Percentiles rank a stretch among this genome's conserved stretches.
Conservation (phyloP, 2,888 invertebrate genomes). For the Syrphus vitripennis region DNA sequence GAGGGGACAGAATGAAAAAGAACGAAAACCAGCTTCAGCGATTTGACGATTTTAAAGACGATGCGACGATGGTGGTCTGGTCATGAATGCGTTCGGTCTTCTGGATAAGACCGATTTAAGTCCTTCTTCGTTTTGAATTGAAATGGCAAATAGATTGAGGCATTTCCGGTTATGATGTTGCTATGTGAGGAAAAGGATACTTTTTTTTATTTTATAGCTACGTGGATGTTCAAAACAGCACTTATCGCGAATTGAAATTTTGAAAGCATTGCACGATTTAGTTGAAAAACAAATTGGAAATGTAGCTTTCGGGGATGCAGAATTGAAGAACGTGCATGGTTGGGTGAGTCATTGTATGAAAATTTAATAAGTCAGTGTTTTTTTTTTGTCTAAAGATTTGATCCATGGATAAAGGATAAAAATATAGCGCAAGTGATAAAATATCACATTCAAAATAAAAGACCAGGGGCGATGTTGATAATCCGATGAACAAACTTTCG, state of each 20-base stretch:
- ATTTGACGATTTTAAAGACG: slow-evolving; percentile 14
- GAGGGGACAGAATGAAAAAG: neutral
- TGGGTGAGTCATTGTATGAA: neutral
- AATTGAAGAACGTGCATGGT: neutral
- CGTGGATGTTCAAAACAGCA: neutral
- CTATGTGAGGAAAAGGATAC: slow-evolving; percentile 3
- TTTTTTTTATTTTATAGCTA: neutral
- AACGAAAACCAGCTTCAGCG: neutral
- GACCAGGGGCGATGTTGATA: neutral
- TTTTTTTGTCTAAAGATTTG: slow-evolving; percentile 24
- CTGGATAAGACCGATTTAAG: slow-evolving; percentile 7
- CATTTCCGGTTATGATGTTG: neutral
- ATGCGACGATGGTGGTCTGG: too few species aligned
- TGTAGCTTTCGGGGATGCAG: slow-evolving; percentile 19
- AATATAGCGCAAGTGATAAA: neutral
- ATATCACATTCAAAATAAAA: neutral
- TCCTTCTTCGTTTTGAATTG: slow-evolving; percentile 36
- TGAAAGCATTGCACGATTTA: slow-evolving; percentile 57
- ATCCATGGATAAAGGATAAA: slow-evolving; percentile 13
- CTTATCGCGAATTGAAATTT: slow-evolving; percentile 48
- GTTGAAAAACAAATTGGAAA: slow-evolving; percentile 48
- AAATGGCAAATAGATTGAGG: slow-evolving; percentile 46
- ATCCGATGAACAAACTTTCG: neutral
- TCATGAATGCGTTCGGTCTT: neutral
- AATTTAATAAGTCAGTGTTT: slow-evolving; percentile 45